Conservation (phyloP, 1,140 invertebrate genomes). For the Aphidius ervi region DNA sequence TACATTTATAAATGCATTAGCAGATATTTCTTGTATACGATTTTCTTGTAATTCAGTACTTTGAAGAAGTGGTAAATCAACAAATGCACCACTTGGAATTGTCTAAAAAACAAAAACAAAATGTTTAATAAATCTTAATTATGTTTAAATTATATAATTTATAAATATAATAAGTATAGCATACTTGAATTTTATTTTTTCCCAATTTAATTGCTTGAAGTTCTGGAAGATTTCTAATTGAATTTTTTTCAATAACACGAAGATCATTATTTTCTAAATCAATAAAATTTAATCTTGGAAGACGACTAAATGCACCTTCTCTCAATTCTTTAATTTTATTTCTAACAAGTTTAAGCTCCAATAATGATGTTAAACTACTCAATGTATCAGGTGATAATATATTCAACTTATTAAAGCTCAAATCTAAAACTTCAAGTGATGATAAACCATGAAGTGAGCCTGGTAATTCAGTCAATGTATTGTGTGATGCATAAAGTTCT, state of each 20-base stretch:
- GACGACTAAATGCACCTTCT: slow-evolving; percentile 67
- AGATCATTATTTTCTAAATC: slow-evolving; percentile 81
- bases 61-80: slow-evolving; percentile 70
- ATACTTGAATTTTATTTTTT: slow-evolving; percentile 67
- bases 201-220: slow-evolving; percentile 73
- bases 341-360: slow-evolving; percentile 64
- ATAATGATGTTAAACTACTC: slow-evolving; percentile 62
- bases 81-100: slow-evolving; percentile 69
- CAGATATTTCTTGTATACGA: slow-evolving; percentile 62
- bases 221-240: slow-evolving; percentile 70
- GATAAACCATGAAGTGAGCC: slow-evolving; percentile 64
- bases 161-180: slow-evolving; percentile 31
- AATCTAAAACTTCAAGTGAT: slow-evolving; percentile 66
- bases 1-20: slow-evolving; percentile 72
- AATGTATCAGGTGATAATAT: slow-evolving; percentile 64
- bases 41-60: slow-evolving; percentile 79
- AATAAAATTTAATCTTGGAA: slow-evolving; percentile 67
- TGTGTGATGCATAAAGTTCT: slow-evolving; percentile 73
- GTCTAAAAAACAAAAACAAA: slow-evolving; percentile 28
- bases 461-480: slow-evolving; percentile 69
- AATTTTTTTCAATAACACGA: slow-evolving; percentile 69
- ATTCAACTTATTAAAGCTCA: slow-evolving; percentile 77
- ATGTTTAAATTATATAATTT: background rate
- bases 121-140: background rate
- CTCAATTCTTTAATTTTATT: slow-evolving; percentile 72